These are phyloP conservation scores for Stichopus horrens DNA, from an alignment of 53 echinoderm and acorn worm genomes.

Conservation along the genomic window DNA sequence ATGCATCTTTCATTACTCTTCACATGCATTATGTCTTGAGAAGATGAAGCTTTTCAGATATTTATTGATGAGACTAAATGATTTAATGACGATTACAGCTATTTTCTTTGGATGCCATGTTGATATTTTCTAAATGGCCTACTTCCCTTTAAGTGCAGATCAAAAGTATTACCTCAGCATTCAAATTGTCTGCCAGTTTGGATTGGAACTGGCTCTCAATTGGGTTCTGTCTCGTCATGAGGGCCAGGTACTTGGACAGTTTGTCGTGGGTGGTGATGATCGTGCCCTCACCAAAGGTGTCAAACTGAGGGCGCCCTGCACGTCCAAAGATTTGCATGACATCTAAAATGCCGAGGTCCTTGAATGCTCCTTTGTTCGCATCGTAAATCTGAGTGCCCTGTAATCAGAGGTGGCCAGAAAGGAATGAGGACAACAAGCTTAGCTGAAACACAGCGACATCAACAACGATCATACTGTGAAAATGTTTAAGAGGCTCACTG, in stretches of 20 bases:
- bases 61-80: no score
- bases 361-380: slow-evolving; percentile 91
- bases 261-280: slow-evolving; percentile 95
- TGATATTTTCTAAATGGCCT: no score
- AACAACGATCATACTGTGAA: no score
- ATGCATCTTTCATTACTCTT: no score
- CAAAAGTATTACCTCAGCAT: slow-evolving; percentile 77
- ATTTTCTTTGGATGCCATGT: no score
- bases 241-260: slow-evolving; percentile 80
- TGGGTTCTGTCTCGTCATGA: slow-evolving; percentile 94
- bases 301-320: slow-evolving; percentile 95
- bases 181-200: slow-evolving; percentile 85
- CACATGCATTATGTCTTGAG: no score
- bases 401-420: background rate
- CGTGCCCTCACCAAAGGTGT: slow-evolving; percentile 78
- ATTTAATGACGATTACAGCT: no score
- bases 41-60: no score
- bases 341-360: slow-evolving; percentile 82
- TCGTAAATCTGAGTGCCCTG: slow-evolving; percentile 98
- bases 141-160: no score
- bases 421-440: background rate
- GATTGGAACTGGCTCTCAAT: slow-evolving; percentile 95
- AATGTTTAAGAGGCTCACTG: background rate
- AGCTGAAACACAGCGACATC: no score
- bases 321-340: slow-evolving; percentile 92